Percentiles rank a stretch among this genome's conserved stretches.
These are phyloP conservation scores for Chionomys nivalis DNA, from an alignment of 2,113 vertebrate species.

Conservation along the genomic window DNA sequence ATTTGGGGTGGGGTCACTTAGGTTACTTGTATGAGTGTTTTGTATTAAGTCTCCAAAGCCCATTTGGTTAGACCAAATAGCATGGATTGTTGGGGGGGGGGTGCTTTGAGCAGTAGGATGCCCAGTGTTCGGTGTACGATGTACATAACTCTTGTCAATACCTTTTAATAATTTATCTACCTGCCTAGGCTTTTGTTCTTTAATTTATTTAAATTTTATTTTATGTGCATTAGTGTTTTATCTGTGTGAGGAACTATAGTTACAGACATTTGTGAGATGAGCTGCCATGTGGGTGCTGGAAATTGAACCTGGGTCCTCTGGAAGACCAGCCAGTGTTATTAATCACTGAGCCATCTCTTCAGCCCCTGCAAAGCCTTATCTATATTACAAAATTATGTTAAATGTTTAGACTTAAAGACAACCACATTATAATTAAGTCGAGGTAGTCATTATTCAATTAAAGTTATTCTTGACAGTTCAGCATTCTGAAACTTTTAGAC, in stretches of 20 bases:
- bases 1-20: not conserved
- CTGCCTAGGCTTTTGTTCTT: not conserved
- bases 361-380: not conserved
- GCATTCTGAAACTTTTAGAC: not conserved
- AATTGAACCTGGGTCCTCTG: not conserved
- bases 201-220: not conserved
- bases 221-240: not conserved
- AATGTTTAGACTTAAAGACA: not conserved
- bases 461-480: not conserved
- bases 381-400: not conserved
- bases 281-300: not conserved
- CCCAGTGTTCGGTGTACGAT: not conserved
- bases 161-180: not conserved
- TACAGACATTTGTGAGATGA: not conserved
- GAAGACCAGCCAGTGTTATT: not conserved
- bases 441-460: not conserved
- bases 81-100: not conserved
- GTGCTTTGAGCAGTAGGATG: not conserved
- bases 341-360: not conserved
- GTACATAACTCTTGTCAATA: not conserved
- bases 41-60: not conserved
- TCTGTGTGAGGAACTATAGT: not conserved
- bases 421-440: not conserved
- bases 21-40: not conserved
- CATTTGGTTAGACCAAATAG: not conserved